These are phyloP conservation scores for Sebastolobus alascanus DNA, from an alignment of 2,797 vertebrate genomes.

Conservation along the genomic window DNA sequence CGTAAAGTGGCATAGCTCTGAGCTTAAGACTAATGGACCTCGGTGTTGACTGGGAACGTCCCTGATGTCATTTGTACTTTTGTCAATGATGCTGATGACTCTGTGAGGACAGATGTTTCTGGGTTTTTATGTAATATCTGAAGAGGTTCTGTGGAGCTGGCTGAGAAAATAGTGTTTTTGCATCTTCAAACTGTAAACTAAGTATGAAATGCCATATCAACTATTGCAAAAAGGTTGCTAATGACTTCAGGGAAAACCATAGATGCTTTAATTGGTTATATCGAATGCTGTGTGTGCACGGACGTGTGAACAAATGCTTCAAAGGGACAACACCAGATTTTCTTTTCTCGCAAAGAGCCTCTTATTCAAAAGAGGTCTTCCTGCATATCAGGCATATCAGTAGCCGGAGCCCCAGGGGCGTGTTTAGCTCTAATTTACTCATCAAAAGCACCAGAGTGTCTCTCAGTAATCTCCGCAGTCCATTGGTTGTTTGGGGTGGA, in stretches of 20 bases:
- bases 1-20: slow-evolving; percentile 69
- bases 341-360: slow-evolving; percentile 61
- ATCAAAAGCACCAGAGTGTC: slow-evolving; percentile 82
- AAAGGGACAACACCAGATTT: slow-evolving; percentile 60
- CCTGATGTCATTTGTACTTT: slow-evolving; percentile 62
- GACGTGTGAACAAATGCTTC: slow-evolving; percentile 57
- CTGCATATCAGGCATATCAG: slow-evolving; percentile 67
- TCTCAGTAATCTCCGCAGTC: slow-evolving; percentile 76
- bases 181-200: neutral
- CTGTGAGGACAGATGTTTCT: slow-evolving; percentile 20
- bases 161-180: slow-evolving; percentile 6
- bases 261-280: slow-evolving; percentile 5
- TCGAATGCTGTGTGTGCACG: slow-evolving; percentile 15
- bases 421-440: slow-evolving; percentile 82
- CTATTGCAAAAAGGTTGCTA: neutral
- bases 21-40: slow-evolving; percentile 75
- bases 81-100: slow-evolving; percentile 67
- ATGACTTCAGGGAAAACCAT: slow-evolving; percentile 3
- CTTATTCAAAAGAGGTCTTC: slow-evolving; percentile 65
- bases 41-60: slow-evolving; percentile 62
- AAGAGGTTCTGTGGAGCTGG: neutral
- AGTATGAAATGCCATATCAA: neutral
- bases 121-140: slow-evolving; percentile 32
- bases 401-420: slow-evolving; percentile 73
- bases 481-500: slow-evolving; percentile 77